Evolutionary conservation across 2,888 invertebrate species (phyloP), one percentile per base, ranked within the genome.

Genomic region (Gisinianus flammeolus): DNA sequence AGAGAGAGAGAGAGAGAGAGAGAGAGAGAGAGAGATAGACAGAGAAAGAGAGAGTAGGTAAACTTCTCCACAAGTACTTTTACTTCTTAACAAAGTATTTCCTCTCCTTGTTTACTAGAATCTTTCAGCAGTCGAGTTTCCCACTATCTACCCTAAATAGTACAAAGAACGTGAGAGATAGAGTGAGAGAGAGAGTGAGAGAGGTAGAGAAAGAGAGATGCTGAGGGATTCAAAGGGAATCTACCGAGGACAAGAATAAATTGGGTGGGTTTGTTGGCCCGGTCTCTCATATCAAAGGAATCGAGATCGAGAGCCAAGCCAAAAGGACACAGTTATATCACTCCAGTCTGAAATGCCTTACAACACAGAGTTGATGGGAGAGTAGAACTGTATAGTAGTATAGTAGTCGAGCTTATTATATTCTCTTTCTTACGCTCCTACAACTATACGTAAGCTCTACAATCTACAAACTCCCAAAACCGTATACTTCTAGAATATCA

Each of bases 261-360:
- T 78, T 78, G 78, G 78, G 78, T 78, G 78, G 78, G 78, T 78
- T 78, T 67, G 73, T 78, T 78, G 78, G 78, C 78, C 78, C 73
- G 77, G 73, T 78, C 78, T 78, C 73, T 74, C 73, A 78, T 78
- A 78, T 78, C 78, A 78, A 78, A 62, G 73, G 73, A 67, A 73
- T 73, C 73, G 58, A 66, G 74, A 78, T 54, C 66, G 67, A 56
- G 69, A 74, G 73, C 44, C 78, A 78, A 74, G 73, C 44, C 78
- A 78, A 78, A 78, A 78, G 78, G 78, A 78, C 78, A 71, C 56
- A 78, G 73, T 67, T 67, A 67, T n/a, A 70, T 77, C 77, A 77
- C 64, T 77, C 70, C 77, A 70, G 70, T 77, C 70, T 77, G 71
- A 70, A 77, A 64, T 77, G 77, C 77, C 31, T 67, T 26, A 64